phyloP scores from a whole-genome alignment of 2,113 vertebrate species.

The Gopherus flavomarginatus region DNA sequence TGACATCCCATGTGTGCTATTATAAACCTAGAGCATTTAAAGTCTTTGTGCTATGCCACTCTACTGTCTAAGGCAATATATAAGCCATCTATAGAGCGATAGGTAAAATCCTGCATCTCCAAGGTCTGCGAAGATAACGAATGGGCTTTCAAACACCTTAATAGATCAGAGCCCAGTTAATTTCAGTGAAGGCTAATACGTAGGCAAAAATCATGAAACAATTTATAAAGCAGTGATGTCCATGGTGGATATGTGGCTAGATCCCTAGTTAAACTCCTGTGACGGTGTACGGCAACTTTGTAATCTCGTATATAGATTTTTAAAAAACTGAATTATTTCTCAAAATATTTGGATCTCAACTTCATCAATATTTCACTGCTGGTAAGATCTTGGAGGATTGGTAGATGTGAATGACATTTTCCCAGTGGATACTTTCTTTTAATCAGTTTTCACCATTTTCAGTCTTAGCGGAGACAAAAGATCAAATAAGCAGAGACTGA shows the following conservation, averaged over 20 bases:
- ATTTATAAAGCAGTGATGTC: neutral
- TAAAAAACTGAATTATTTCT: neutral
- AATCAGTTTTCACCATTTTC: neutral
- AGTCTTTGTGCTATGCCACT: neutral
- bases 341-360: neutral
- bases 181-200: neutral
- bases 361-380: neutral
- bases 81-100: neutral
- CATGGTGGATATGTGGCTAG: neutral
- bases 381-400: neutral
- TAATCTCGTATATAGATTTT: neutral
- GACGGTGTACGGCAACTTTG: too few relatives aligned
- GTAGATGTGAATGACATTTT: neutral
- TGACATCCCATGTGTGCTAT: neutral
- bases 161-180: neutral
- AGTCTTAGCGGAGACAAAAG: neutral
- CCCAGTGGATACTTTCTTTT: neutral
- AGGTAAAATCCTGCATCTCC: neutral
- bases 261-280: neutral
- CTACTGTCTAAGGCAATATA: neutral
- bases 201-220: neutral
- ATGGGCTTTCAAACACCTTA: neutral
- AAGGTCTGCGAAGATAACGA: too few relatives aligned
- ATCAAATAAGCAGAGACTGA: neutral
- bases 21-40: neutral